Conservation (phyloP, 2,113 vertebrate genomes). For the Bubo blakistoni region DNA sequence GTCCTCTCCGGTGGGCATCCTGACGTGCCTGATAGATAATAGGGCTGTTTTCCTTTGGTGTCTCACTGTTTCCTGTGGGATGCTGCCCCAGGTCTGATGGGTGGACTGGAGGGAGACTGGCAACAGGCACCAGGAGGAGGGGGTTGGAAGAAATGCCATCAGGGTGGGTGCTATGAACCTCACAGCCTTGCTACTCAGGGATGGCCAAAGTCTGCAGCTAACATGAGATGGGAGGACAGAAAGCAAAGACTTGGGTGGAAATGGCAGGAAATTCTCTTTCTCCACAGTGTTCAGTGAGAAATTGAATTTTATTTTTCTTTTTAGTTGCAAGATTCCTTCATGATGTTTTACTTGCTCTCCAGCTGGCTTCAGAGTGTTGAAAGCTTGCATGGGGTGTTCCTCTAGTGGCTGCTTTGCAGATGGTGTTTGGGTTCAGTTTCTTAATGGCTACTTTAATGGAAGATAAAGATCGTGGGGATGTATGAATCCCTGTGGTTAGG, state of each 20-base stretch:
- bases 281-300: neutral
- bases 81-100: neutral
- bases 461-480: neutral
- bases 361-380: neutral
- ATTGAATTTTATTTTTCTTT: neutral
- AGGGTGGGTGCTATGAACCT: neutral
- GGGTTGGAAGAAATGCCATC: neutral
- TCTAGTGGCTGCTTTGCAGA: neutral
- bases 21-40: neutral
- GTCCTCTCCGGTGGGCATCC: neutral
- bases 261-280: neutral
- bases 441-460: neutral
- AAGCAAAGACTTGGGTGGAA: neutral
- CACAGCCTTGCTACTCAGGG: accelerated
- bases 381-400: neutral
- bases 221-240: neutral
- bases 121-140: neutral
- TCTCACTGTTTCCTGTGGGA: accelerated
- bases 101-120: neutral
- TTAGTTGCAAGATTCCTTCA: neutral
- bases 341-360: neutral
- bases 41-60: neutral
- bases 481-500: neutral
- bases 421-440: neutral
- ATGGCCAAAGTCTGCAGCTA: neutral